Percentiles rank a stretch among this genome's conserved stretches.
These are phyloP conservation scores for Porites australiensis DNA, from an alignment of 64 coral and sea anemone genomes.

Conservation along the genomic window DNA sequence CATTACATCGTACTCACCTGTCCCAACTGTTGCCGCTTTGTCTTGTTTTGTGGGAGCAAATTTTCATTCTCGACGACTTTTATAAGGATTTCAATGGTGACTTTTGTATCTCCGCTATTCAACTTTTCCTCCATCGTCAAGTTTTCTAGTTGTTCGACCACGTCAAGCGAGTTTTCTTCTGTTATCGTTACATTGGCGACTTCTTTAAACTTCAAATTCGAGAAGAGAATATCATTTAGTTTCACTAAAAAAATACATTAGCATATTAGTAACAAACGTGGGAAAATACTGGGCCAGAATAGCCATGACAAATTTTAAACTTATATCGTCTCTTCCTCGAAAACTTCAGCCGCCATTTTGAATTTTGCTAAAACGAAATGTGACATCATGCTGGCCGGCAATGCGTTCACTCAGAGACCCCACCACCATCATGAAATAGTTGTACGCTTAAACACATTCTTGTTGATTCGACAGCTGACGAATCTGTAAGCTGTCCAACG, in stretches of 20 bases:
- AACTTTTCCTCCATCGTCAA: slow-evolving; percentile 15
- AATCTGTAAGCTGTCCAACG: no score
- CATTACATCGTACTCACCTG: slow-evolving; percentile 20
- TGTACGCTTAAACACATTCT: no score
- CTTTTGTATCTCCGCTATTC: slow-evolving; percentile 60
- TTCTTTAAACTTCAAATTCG: slow-evolving; percentile 40
- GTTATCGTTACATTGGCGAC: slow-evolving; percentile 22
- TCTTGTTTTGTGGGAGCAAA: slow-evolving; percentile 18
- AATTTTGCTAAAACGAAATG: no score
- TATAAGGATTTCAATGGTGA: slow-evolving; percentile 19
- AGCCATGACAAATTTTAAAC: no score
- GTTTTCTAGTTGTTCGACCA: slow-evolving; percentile 39
- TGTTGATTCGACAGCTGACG: no score
- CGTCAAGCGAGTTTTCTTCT: slow-evolving; percentile 17
- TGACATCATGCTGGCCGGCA: no score
- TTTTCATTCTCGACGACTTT: slow-evolving; percentile 25
- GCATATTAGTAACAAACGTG: no score
- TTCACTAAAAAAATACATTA: background rate
- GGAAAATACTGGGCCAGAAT: no score
- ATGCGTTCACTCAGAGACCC: no score
- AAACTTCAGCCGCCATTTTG: no score
- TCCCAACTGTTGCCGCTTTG: slow-evolving; percentile 25
- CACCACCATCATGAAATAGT: no score
- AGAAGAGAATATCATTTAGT: background rate
- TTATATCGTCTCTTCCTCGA: no score